Conservation (phyloP, 1,140 invertebrate genomes). For the Heliothis subflexa region DNA sequence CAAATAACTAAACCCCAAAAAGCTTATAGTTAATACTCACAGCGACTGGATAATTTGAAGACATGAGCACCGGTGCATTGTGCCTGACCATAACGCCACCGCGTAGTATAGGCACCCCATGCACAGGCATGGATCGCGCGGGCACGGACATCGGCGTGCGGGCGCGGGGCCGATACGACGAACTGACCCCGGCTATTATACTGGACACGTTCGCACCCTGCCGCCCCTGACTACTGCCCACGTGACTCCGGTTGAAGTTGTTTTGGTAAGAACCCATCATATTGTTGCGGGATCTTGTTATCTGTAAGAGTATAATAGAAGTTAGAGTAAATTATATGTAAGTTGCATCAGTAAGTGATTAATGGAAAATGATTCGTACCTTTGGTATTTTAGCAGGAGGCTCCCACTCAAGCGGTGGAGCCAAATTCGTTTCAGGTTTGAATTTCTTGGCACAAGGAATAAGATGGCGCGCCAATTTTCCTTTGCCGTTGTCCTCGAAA, state of each 20-base stretch:
- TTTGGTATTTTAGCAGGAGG: slow-evolving; percentile 96
- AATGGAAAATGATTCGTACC: slow-evolving; percentile 65
- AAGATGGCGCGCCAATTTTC: slow-evolving; percentile 95
- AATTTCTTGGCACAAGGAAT: slow-evolving; percentile 97
- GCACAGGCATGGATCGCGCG: slow-evolving; percentile 58
- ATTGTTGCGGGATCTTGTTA: slow-evolving; percentile 80
- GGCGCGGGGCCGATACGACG: slow-evolving; percentile 58
- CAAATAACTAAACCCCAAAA: neutral
- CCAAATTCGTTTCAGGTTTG: slow-evolving; percentile 93
- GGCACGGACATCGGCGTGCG: slow-evolving; percentile 59
- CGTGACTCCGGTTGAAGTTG: slow-evolving; percentile 63
- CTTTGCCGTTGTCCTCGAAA: slow-evolving; percentile 97
- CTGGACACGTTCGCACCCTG: slow-evolving; percentile 45
- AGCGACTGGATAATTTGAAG: slow-evolving; percentile 36
- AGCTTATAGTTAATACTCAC: slow-evolving; percentile 52
- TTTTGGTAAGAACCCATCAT: slow-evolving; percentile 73
- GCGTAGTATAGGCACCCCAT: slow-evolving; percentile 66
- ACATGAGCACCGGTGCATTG: slow-evolving; percentile 52
- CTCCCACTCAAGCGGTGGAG: slow-evolving; percentile 95
- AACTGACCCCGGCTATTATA: slow-evolving; percentile 48
- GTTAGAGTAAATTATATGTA: slow-evolving; percentile 7
- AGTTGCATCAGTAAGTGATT: too few relatives aligned
- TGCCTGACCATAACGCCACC: slow-evolving; percentile 67
- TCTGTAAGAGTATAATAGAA: slow-evolving; percentile 77
- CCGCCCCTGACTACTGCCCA: slow-evolving; percentile 55